Base-by-base conservation (phyloP, 2,888 invertebrate genomes). In the Brassicogethes aeneus region DNA sequence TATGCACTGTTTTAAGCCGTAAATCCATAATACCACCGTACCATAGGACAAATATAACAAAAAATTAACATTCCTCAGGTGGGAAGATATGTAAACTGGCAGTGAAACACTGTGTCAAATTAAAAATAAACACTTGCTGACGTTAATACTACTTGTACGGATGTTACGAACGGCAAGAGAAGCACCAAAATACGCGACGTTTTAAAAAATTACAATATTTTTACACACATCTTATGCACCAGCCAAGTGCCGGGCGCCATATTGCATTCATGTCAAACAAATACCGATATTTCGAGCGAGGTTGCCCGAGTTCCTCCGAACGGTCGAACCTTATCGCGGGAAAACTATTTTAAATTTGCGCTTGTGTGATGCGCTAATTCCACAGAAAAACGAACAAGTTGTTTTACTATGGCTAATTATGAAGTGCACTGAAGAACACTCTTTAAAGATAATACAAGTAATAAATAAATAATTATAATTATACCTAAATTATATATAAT, bases 31-130 rank as follows among this genome's bases (percentile, higher is more conserved):
- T 47, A 73, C 72, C 74, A 74, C 73, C 73, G 74, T 72, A 74
- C 73, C 70, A 66, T 70, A 72, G 71, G 73, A 74, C 72, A 73
- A 73, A 74, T 73, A 72, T 71, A 71, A 72, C 72, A 72, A 74
- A 73, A 74, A 74, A 72, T 69, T 69, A 73, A 73, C 75, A 75
- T 75, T 76, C 76, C 75, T 76, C 76, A 76, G 76, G 76, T 76
- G 75, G 75, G 73, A 72, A 51, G 16, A 44, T 39, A 39, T 17
- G 39, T 37, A n/a, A 14, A 10, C 23, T 16, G 8, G 32, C 23
- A 32, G 10, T 12, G 14, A 12, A 23, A 23, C 23, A 32, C 13
- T 32, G 32, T 32, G 32, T 32, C 32, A 3, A 5, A 12, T 12
- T 14, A 32, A 23, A 5, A 23, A 23, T 23, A 7, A 23, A 23